phyloP scores from a whole-genome alignment of 2,888 invertebrate genomes.

The Auanema sp. region DNA sequence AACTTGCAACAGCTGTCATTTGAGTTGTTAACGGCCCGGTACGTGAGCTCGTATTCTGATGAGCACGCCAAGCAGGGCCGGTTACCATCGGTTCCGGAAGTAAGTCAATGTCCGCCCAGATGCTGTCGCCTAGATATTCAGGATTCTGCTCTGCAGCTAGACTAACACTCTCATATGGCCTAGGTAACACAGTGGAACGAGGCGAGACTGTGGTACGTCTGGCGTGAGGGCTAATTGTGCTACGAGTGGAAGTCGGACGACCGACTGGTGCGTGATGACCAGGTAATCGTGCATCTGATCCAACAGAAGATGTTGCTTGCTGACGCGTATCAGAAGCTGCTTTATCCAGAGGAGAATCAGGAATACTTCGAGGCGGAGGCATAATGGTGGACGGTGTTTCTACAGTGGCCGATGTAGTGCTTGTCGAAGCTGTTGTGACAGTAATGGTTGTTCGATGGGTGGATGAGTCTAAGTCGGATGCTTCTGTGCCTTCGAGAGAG shows the following conservation, averaged over 20 bases:
- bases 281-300: background rate
- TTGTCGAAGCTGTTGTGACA: slow-evolving; percentile 20
- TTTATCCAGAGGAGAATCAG: slow-evolving; percentile 11
- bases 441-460: slow-evolving; percentile 22
- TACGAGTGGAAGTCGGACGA: slow-evolving; percentile 6
- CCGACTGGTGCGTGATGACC: background rate
- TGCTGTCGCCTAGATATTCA: slow-evolving; percentile 42
- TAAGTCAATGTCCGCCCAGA: slow-evolving; percentile 36
- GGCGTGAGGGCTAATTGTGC: background rate
- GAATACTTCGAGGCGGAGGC: slow-evolving; percentile 2
- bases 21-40: slow-evolving; percentile 17
- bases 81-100: slow-evolving; percentile 42
- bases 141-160: slow-evolving; percentile 47
- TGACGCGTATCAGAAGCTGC: background rate
- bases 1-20: slow-evolving; percentile 16
- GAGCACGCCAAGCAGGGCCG: slow-evolving; percentile 44
- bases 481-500: slow-evolving; percentile 17
- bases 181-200: slow-evolving; percentile 33
- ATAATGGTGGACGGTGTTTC: slow-evolving; percentile 10
- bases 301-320: background rate
- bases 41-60: slow-evolving; percentile 25
- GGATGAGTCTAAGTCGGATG: slow-evolving; percentile 30
- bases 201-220: background rate
- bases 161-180: slow-evolving; percentile 45
- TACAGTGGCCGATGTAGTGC: slow-evolving; percentile 13